Base-by-base conservation (phyloP, 2,888 invertebrate genomes). In the Leucoptera coffeella region DNA sequence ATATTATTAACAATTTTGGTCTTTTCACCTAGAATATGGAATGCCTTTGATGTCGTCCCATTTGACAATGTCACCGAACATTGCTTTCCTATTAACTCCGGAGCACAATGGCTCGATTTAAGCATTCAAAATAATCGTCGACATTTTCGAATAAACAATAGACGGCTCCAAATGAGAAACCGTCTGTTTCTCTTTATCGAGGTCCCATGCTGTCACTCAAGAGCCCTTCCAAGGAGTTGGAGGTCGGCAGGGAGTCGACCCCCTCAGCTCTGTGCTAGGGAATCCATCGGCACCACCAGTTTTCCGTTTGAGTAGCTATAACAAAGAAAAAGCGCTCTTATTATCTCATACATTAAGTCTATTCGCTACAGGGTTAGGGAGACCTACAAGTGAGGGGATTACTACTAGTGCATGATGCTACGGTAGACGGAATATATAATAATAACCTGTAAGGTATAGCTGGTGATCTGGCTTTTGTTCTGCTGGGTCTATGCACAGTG, bases 231-330 rank as follows among this genome's bases (percentile, higher is more conserved):
- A 48, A 61, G 45, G 59, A 61, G 46, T 55, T 60, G 39, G 57
- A 62, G 39, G 43, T 51, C 51, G 50, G 55, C 46, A 54, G 60
- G 43, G 41, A 42, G 17, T 7, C 9, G 32, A 41, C 46, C 56
- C 59, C 61, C 62, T 71, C 65, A 62, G 56, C 64, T 67, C 48
- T 64, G 59, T 50, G 71, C 60, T 65, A 72, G 50, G 72, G 72
- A 56, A 72, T 69, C 72, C 72, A 72, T 32, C 60, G 69, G 71
- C 72, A 71, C 72, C 72, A 72, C 72, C 69, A 72, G 47, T 67
- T 72, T 67, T 71, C 72, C 62, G 59, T 69, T 62, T 53, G 72
- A 64, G 67, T 64, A 64, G 58, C 72, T 72, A 55, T 27, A 72
- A 71, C 61, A 62, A 67, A 41, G 33, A 47, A 47, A 43, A 39